These are phyloP conservation scores for Isurus oxyrinchus DNA, from an alignment of 2,113 vertebrate genomes.

Conservation along the genomic window DNA sequence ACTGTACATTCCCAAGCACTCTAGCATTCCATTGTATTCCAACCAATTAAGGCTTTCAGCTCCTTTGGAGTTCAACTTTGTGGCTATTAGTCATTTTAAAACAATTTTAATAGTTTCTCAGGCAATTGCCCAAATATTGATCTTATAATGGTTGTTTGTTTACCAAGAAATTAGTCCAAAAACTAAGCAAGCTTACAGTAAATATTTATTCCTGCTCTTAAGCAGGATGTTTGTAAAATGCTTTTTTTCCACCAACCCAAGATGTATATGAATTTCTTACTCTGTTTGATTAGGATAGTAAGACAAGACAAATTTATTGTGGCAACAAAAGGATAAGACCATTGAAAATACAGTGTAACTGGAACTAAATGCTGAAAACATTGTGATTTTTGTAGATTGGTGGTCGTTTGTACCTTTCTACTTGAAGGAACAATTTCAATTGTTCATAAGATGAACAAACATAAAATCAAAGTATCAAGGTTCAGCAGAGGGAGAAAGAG, in stretches of 20 bases:
- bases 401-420: background rate
- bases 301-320: background rate
- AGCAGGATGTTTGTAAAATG: background rate
- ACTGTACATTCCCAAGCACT: background rate
- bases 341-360: background rate
- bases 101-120: background rate
- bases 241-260: background rate
- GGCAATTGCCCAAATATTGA: background rate
- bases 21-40: background rate
- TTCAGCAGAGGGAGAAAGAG: background rate
- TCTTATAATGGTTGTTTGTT: background rate
- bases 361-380: background rate
- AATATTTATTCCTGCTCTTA: background rate
- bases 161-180: background rate
- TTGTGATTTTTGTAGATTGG: background rate
- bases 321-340: background rate
- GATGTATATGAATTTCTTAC: background rate
- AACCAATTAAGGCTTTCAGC: background rate
- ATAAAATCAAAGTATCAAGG: background rate
- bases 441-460: background rate
- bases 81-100: constrained; percentile 7
- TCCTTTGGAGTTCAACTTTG: background rate
- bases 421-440: background rate
- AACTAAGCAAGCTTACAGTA: background rate
- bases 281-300: background rate